Base-by-base conservation (phyloP, 2,888 invertebrate species). In the Clivina fossor region DNA sequence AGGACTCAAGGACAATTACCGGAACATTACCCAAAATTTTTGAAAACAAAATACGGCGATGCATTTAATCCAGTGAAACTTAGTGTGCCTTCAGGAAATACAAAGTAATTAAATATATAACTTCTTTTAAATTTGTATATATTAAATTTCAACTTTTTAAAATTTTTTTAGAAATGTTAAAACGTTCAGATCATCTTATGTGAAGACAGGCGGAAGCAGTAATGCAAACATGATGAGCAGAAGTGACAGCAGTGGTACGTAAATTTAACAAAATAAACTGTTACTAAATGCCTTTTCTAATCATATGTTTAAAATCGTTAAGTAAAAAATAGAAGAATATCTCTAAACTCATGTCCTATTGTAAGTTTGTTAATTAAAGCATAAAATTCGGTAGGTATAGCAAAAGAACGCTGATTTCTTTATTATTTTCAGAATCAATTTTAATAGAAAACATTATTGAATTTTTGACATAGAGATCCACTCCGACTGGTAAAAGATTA, bases 21-120 rank as follows among this genome's bases (percentile, higher is more conserved):
- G 3, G 40, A 40, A n/a, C 50, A 50, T 19, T 50, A 50, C 11
- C 50, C 50, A 4, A 50, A 50, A 19, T 50, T 30, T 32, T 40
- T 40, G 9, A 40, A 41, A 18, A 50, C 50, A 2, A 40, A 40
- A 2, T 37, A 50, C 7, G 13, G 30, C 7, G 19, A 19, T 5
- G 4, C 15, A 18, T 49, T 35, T 4, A 11, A n/a, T 9, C n/a
- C 15, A 11, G 7, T 11, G 11, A 38, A 37, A 15, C 16, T 18
- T 9, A 30, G 30, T 9, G 30, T 11, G 13, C 11, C 30, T 30
- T 11, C 30, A 2, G 13, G 13, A 13, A 30, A 2, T 3, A 13
- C 11, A 3, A 30, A 30, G 13, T 11, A 13, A 13, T 30, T 11
- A 8, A 26, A 9, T 9, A 26, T 5, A 26, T 9, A 26, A 5